Evolutionary conservation across 2,797 vertebrate species (phyloP), one percentile per base, ranked within the genome.

Genomic region (Kryptopterus vitreolus): DNA sequence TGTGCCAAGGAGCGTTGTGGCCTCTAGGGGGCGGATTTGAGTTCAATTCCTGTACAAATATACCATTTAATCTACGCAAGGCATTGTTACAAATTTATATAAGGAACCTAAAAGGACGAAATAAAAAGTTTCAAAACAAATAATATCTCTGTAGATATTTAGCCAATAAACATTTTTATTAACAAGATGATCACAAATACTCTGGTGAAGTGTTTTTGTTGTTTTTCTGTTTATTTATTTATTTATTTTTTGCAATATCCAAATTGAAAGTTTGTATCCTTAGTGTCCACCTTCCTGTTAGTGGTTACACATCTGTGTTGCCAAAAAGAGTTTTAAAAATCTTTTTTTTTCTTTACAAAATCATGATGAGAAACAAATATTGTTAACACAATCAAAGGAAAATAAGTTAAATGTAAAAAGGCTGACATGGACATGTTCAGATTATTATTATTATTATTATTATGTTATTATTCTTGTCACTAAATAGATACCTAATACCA

Each of bases 131-230:
- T 29, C 88, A 89, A 93, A 93, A 92, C 89, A 80, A 92, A 91
- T 88, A 92, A 92, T 91, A 92, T 86, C 86, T 92, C 88, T 92
- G 88, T 92, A 87, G 89, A 90, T 88, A 88, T 89, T 93, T 94
- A 95, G 94, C 96, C 95, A 95, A 96, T 95, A 95, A 95, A 96
- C 95, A 92, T 92, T 98, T n/a, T 97, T 96, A 96, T 97, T 96
- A 96, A 94, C 94, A 94, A 95, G 94, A 96, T 95, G 94, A 95
- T 96, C 96, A 97, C 94, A 95, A 94, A 95, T 94, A 96, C 93
- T 94, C 91, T 90, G 91, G 92, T 93, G 95, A 90, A 90, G 91
- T 90, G 92, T 89, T 87, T 91, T 91, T 69, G 73, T 61, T 81
- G 38, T 2, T 43, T 43, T 43, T 43, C 10, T 43, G 38, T 43